Evolutionary conservation across 64 coral and sea anemone genomes (phyloP), one percentile per base, ranked within the genome.

Genomic region (Stichodactyla mertensii): DNA sequence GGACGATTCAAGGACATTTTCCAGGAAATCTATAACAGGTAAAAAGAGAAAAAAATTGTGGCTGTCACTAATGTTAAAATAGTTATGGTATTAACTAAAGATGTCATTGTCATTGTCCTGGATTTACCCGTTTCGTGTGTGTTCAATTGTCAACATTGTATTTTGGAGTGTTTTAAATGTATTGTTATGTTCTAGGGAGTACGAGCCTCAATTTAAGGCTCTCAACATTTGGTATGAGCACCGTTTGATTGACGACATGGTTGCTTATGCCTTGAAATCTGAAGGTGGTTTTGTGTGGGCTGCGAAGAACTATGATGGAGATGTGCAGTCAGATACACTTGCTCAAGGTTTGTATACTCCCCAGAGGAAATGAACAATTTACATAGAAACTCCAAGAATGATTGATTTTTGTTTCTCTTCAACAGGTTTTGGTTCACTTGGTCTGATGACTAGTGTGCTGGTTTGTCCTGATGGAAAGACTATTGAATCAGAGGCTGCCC

Each of bases 271-370:
- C 22, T 66, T 99, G 77, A 99, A 99, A 77, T 92, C 97, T 19
- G 82, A 93, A 8, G 97, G 97, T 79, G 97, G 97, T 58, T 99
- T 99, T 95, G 97, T 99, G 52, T 99, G 97, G 97, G 97, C 97
- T 26, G 97, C 97, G 6, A 99, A 99, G 54, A 99, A 99, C 86
- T 99, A 99, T 85, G 97, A 99, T 86, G 97, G 97, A 28, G 97
- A 99, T 93, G 97, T 99, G 4, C 97, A 99, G 52, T 99, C 97
- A 22, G 97, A 99, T 54, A 99, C 97, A 16, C 83, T 99, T 62
- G 97, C 97, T 16, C 97, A 99, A 94, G 97, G 95, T 97, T 74
- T 10, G 69, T 74, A 7, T n/a, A 74, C 7, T 13, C n/a, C 6
- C 24, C 57, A 58, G 10, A 58, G 57, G 57, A 15, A 15, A 15